phyloP scores from a whole-genome alignment of 2,113 vertebrate species.

The Pomatostomus ruficeps region DNA sequence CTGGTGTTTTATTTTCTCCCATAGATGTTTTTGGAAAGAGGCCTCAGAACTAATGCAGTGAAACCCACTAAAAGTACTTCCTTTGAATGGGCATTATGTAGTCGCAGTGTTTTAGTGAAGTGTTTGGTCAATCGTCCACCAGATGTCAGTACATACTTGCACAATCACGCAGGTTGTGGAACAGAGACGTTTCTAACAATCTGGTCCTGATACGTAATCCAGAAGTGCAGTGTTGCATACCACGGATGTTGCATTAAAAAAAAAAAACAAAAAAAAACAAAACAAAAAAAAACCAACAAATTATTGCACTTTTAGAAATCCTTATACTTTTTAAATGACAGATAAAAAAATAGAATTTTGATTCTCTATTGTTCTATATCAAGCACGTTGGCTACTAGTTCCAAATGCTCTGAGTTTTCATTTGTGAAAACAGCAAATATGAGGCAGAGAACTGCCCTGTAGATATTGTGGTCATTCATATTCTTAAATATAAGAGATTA shows the following conservation, averaged over 20 bases:
- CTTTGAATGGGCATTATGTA: fast-evolving
- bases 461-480: not conserved
- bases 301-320: not conserved
- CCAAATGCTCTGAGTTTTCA: not conserved
- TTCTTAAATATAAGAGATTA: not conserved
- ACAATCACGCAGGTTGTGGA: fast-evolving
- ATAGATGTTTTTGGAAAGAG: fast-evolving
- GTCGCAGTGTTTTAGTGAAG: fast-evolving
- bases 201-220: not conserved
- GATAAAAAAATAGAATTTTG: not conserved
- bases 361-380: not conserved
- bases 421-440: not conserved
- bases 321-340: not conserved
- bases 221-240: not conserved
- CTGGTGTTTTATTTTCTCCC: not conserved
- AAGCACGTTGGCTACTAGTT: not conserved
- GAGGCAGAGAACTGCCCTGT: not conserved
- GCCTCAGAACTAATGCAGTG: not conserved
- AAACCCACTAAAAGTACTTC: not conserved
- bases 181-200: too few relatives aligned
- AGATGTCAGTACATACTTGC: slow-evolving; percentile 37
- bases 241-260: not conserved
- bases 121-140: not conserved
- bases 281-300: too few relatives aligned
- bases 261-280: too few relatives aligned